Conservation (phyloP, 2,888 invertebrate genomes). For the Morpho achilles region DNA sequence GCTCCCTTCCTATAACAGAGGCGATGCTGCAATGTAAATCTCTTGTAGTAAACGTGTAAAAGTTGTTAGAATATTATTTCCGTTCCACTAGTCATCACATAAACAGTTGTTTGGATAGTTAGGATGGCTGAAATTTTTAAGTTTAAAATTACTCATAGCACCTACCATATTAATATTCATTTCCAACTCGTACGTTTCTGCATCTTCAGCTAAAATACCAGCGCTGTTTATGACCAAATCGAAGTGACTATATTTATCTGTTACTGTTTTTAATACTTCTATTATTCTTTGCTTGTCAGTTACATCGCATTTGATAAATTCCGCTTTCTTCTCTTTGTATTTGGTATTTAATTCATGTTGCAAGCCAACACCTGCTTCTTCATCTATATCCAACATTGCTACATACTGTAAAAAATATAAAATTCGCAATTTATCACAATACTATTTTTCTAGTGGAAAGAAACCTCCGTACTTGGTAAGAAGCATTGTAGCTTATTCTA, state of each 20-base stretch:
- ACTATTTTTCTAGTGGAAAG: not conserved
- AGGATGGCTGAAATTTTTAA: not conserved
- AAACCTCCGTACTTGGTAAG: too few species aligned
- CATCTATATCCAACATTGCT: constrained; percentile 40
- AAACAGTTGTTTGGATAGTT: not conserved
- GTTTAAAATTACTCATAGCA: not conserved
- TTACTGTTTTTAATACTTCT: constrained; percentile 31
- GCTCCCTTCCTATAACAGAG: too few species aligned
- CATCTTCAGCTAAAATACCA: constrained; percentile 37
- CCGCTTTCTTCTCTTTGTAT: constrained; percentile 33
- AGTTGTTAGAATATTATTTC: too few species aligned
- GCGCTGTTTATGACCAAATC: constrained; percentile 47
- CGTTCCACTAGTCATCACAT: too few species aligned
- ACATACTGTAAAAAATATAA: constrained; percentile 34
- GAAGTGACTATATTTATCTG: constrained; percentile 32
- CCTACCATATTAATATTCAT: constrained; percentile 44
- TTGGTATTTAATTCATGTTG: constrained; percentile 36
- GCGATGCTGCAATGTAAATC: too few species aligned
- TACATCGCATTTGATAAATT: constrained; percentile 44
- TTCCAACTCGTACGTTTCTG: constrained; percentile 32
- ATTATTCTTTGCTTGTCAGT: constrained; percentile 36
- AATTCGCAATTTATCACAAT: not conserved
- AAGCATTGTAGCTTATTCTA: too few species aligned
- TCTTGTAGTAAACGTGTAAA: too few species aligned
- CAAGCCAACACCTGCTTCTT: constrained; percentile 33